Base-by-base conservation (phyloP, 1,140 invertebrate species). In the Olivierus martensii region DNA sequence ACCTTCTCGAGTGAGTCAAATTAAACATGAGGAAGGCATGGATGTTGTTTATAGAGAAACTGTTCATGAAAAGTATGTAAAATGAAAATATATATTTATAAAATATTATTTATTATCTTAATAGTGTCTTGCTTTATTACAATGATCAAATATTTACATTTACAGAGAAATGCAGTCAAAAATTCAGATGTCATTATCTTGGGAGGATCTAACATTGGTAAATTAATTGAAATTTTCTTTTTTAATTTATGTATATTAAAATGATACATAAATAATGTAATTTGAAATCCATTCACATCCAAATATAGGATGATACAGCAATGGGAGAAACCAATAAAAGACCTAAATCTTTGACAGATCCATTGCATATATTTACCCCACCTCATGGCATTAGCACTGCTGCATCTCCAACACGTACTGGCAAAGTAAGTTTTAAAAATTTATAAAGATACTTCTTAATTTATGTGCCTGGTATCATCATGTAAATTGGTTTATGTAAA, bases 101-200 rank as follows among this genome's bases (percentile, higher is more conserved):
- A n/a, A n/a, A n/a, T n/a, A n/a, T n/a, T n/a, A n/a, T n/a, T n/a
- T n/a, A n/a, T n/a, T n/a, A n/a, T n/a, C n/a, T n/a, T n/a, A n/a
- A n/a, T n/a, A n/a, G n/a, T n/a, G n/a, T n/a, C n/a, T n/a, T n/a
- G n/a, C n/a, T n/a, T 28, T 28, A 28, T 4, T 28, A 28, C 28
- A 28, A 28, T 28, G 9, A 28, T 28, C 4, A 28, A 28, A 28
- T 28, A 28, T 1, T 28, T 28, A 28, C 9, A n/a, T 46, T 63
- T 59, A 45, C 46, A 66, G 82, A 44, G 85, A 90, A 71, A 76
- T 87, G 48, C 83, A 88, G 64, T 81, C 80, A 63, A 81, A 84
- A 56, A 86, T 92, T 75, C 83, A 86, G 67, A 89, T 91, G 69
- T 89, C 86, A 2, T 85, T 86, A 65, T 89, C 86, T 15, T 89